Percentiles rank a stretch among this genome's conserved stretches.
phyloP scores from a whole-genome alignment of 2,888 invertebrate species.

The Harpagoxenus sublaevis region DNA sequence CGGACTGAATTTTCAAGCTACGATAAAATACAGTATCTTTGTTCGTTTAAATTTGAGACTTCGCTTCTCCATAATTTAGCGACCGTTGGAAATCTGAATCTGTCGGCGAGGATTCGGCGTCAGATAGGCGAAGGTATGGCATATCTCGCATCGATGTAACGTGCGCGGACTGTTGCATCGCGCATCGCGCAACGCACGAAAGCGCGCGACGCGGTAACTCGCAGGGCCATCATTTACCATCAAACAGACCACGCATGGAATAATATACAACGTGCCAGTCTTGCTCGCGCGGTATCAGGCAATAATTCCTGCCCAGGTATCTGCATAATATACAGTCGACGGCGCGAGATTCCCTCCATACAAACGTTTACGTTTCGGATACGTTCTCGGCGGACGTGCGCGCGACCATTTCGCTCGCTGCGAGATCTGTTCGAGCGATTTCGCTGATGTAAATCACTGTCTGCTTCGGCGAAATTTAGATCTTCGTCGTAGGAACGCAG shows the following conservation, averaged over 20 bases:
- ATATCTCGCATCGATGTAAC: slow-evolving; percentile 23
- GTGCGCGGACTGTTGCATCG: slow-evolving; percentile 20
- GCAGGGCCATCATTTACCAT: slow-evolving; percentile 73
- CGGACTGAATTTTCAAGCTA: neutral
- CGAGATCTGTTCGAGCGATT: slow-evolving; percentile 53
- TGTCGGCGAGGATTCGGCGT: neutral
- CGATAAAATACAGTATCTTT: neutral
- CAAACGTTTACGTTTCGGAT: slow-evolving; percentile 56
- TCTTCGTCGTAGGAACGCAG: slow-evolving; percentile 42
- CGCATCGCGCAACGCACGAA: neutral
- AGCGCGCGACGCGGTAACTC: slow-evolving; percentile 27
- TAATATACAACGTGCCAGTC: slow-evolving; percentile 76
- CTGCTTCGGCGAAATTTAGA: slow-evolving; percentile 50
- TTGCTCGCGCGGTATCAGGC: slow-evolving; percentile 73
- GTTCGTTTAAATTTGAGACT: neutral
- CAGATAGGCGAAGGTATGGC: slow-evolving; percentile 7
- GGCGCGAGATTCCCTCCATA: slow-evolving; percentile 46
- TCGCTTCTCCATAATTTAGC: neutral
- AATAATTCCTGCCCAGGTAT: slow-evolving; percentile 75
- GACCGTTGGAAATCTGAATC: neutral
- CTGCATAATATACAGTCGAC: slow-evolving; percentile 65
- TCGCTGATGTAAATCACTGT: slow-evolving; percentile 49
- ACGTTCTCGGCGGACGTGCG: slow-evolving; percentile 46
- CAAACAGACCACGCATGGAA: slow-evolving; percentile 70
- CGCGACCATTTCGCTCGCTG: slow-evolving; percentile 41